Base-by-base conservation (phyloP, 2,113 vertebrate species). In the Maccullochella peelii region DNA sequence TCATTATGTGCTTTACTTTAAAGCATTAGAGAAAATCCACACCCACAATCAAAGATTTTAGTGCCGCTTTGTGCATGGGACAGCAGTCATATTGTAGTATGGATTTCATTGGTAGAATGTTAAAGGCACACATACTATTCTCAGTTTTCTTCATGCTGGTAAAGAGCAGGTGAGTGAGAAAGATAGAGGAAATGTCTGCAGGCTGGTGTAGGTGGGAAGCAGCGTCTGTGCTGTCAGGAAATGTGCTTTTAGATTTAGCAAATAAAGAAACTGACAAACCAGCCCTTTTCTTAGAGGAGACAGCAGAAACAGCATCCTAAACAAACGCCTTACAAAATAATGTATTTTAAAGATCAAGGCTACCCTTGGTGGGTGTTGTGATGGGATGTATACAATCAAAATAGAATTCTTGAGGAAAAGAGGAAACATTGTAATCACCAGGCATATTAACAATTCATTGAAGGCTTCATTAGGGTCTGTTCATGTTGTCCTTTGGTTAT, bases 171-270 rank as follows among this genome's bases (percentile, higher is more conserved):
- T 30, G 50, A 58, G 23, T 2, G 18, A 73, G 49, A 66, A 47
- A 77, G 61, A 59, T 33, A 55, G 27, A 55, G 14, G 20, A 70
- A 73, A 38, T 70, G 44, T 21, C 27, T 88, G 42, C 71, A 79
- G 36, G 74, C 61, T 69, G 62, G 73, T 82, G 52, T 79, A 38
- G 67, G 55, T 36, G 80, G 72, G 5, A 44, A 38, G 36, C 61
- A 61, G 42, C 1, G 21, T 74, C 50, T 78, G 38, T 84, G 59
- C n/a, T 74, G 77, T 54, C 44, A 74, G 57, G 44, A 62, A 77
- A 68, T 70, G 49, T 42, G 12, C 15, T 42, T 81, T 47, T 42
- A 67, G 52, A 57, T 68, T 74, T 57, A 49, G 14, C 10, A 12
- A 49, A 62, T 16, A 6, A 57, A 44, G 23, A 50, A 23, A 36